Percentiles rank a stretch among this genome's conserved stretches.
Conservation (phyloP, 2,113 vertebrate genomes). For the Hiodon tergisus region DNA sequence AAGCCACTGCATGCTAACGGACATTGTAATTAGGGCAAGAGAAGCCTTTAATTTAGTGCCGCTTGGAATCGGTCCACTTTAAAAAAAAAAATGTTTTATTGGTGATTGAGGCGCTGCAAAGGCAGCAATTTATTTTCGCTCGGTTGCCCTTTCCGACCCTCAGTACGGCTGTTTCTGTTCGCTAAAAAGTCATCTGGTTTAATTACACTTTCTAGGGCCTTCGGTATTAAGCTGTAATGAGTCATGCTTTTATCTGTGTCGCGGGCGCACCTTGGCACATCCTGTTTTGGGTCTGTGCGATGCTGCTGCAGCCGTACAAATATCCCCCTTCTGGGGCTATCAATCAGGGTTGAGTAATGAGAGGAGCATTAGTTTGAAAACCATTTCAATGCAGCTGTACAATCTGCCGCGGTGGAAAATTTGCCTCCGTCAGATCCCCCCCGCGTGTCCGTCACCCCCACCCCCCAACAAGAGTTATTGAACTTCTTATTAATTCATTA, state of each 20-base stretch:
- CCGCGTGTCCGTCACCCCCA: background rate
- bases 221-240: background rate
- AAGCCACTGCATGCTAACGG: background rate
- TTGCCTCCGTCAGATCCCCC: background rate
- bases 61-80: too few species aligned
- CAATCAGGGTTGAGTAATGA: conserved; percentile 14
- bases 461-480: conserved; percentile 4
- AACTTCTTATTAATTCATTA: background rate
- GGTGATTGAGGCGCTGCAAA: background rate
- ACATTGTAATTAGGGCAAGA: background rate
- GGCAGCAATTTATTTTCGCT: background rate
- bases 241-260: background rate
- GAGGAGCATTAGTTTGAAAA: conserved; percentile 1
- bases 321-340: background rate
- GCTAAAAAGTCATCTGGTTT: background rate
- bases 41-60: background rate
- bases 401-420: too few species aligned
- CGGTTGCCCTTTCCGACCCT: background rate
- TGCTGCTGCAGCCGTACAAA: background rate
- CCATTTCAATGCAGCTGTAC: conserved; percentile 2
- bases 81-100: too few species aligned
- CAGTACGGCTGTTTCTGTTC: too few species aligned
- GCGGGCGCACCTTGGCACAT: background rate
- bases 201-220: background rate
- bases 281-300: background rate